Evolutionary conservation across 2,113 vertebrate genomes (phyloP).

Genomic region (Trochalopteron elliotii): DNA sequence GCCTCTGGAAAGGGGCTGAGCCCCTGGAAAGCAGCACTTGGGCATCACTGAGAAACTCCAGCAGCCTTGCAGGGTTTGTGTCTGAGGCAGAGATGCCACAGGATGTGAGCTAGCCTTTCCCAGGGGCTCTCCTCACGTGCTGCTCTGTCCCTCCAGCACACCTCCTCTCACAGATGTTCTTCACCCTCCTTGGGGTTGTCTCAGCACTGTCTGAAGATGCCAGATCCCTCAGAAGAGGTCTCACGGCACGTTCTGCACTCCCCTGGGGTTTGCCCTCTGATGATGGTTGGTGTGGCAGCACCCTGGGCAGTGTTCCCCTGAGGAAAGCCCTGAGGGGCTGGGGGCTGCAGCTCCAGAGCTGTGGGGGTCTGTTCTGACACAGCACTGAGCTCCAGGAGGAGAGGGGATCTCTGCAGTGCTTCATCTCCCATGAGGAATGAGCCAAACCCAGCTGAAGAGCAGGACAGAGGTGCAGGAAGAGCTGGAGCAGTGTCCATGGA

Average conservation of each 20-base stretch:
- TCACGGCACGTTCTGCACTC: fast-evolving
- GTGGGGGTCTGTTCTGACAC: neutral
- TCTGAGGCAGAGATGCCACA: fast-evolving
- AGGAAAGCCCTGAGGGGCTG: neutral
- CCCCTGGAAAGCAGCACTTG: neutral
- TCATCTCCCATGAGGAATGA: neutral
- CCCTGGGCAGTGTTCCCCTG: neutral
- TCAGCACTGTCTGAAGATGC: neutral
- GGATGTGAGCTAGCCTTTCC: neutral
- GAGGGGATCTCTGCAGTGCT: neutral
- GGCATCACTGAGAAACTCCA: neutral
- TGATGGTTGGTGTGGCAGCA: neutral
- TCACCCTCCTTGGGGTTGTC: neutral
- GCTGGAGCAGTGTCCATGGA: neutral
- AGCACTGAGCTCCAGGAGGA: neutral
- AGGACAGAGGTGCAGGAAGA: neutral
- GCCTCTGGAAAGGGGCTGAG: neutral
- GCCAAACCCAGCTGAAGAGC: neutral
- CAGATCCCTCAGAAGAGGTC: neutral
- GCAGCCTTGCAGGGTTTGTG: fast-evolving
- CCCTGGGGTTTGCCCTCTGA: neutral
- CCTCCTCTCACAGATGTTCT: fast-evolving
- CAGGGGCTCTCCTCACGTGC: fast-evolving
- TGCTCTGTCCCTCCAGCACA: neutral
- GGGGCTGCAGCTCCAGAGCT: neutral